Base-by-base conservation (phyloP, 2,888 invertebrate genomes). In the Hirtodrosophila alboralis region DNA sequence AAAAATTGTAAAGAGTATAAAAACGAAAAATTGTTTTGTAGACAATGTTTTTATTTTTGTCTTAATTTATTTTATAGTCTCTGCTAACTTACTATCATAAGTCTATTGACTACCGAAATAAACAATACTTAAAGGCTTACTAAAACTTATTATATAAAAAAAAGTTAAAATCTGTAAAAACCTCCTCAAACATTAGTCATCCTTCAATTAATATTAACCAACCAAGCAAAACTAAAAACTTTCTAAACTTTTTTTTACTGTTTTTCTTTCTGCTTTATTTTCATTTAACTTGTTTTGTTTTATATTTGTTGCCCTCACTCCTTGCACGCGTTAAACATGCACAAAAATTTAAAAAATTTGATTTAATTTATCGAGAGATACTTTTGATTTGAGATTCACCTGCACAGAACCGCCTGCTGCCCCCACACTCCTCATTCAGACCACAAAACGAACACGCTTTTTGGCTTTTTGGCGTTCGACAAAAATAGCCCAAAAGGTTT, bases 241-340 rank as follows among this genome's bases (percentile, higher is more conserved):
- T 13, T 1, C 13, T 18, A 8, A 10, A 8, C 10, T 2, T 9
- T 31, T 14, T 10, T 13, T 16, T 14, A n/a, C 10, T n/a, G n/a
- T n/a, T n/a, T n/a, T n/a, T n/a, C n/a, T n/a, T n/a, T n/a, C n/a
- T n/a, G n/a, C n/a, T n/a, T n/a, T n/a, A n/a, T n/a, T n/a, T n/a
- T n/a, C n/a, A n/a, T n/a, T n/a, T n/a, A n/a, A n/a, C n/a, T n/a
- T n/a, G n/a, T n/a, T 30, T 31, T 41, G 30, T n/a, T 16, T 40
- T 8, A 9, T 26, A 18, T 45, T 31, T 41, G 26, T 38, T 52
- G 59, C 36, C 49, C 76, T 69, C 53, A 40, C 57, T 79, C 68
- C 52, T 49, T 79, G 80, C 76, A 79, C 77, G 78, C 78, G 80
- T 80, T 84, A 60, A 64, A 80, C 62, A 65, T 70, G 66, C 84